Conservation (phyloP, 2,888 invertebrate species). For the Galerucella nymphaeae region DNA sequence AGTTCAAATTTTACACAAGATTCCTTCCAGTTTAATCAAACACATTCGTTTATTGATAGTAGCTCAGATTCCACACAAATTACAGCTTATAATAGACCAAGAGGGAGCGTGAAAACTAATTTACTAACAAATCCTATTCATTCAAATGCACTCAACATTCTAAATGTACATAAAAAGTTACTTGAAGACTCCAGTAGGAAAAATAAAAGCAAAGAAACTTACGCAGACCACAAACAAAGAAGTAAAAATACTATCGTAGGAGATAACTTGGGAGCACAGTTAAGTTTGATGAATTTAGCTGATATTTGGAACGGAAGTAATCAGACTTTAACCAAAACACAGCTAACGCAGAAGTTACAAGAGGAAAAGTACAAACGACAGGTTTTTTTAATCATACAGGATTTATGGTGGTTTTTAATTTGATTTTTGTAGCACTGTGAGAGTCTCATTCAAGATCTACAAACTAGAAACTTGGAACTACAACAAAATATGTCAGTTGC, state of each 20-base stretch:
- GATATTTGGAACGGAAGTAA: constrained; percentile 70
- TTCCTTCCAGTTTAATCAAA: constrained; percentile 26
- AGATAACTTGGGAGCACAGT: constrained; percentile 36
- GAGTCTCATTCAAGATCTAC: constrained; percentile 78
- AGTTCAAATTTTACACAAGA: constrained; percentile 11
- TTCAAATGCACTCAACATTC: constrained; percentile 52
- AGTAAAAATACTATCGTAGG: constrained; percentile 40
- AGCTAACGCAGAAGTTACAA: constrained; percentile 69
- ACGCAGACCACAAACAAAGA: constrained; percentile 37
- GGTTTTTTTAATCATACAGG: constrained; percentile 56
- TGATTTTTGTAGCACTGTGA: constrained; percentile 76
- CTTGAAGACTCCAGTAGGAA: constrained; percentile 41
- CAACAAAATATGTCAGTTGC: constrained; percentile 85
- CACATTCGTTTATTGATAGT: constrained; percentile 44
- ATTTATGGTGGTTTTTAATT: not conserved
- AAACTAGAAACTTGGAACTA: constrained; percentile 78
- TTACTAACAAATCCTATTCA: constrained; percentile 47
- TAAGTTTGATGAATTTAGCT: constrained; percentile 67
- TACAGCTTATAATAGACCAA: constrained; percentile 51
- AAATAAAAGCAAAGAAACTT: constrained; percentile 34
- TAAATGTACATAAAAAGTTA: constrained; percentile 53
- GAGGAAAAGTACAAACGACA: constrained; percentile 82
- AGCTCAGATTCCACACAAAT: constrained; percentile 56
- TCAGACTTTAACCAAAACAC: constrained; percentile 41
- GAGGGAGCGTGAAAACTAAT: constrained; percentile 29